phyloP scores from a whole-genome alignment of 1,140 invertebrate genomes.

The Tetraneura akinire region DNA sequence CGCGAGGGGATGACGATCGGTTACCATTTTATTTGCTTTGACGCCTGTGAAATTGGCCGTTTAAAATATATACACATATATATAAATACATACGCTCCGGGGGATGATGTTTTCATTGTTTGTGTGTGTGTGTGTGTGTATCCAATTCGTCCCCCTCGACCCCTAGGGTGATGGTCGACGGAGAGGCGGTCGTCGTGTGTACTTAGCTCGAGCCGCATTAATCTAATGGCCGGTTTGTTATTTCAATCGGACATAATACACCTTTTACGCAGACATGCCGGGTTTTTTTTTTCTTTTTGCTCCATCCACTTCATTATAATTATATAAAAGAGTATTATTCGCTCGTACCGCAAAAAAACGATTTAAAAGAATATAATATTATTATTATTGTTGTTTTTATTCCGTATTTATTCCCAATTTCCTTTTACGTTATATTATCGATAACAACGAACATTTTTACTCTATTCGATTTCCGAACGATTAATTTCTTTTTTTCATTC shows the following conservation, averaged over 20 bases:
- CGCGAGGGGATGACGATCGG: slow-evolving; percentile 17
- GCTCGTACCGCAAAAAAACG: slow-evolving; percentile 8
- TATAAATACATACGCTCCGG: slow-evolving; percentile 19
- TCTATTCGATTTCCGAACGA: too few species aligned
- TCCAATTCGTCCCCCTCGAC: slow-evolving; percentile 4
- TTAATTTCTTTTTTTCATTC: too few species aligned
- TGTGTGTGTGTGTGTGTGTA: background rate
- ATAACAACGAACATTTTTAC: too few species aligned
- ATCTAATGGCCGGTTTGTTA: slow-evolving; percentile 47
- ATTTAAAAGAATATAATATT: slow-evolving; percentile 36
- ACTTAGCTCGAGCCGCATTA: slow-evolving; percentile 38
- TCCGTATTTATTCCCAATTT: too few species aligned
- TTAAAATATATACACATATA: slow-evolving; percentile 30
- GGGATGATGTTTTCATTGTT: slow-evolving; percentile 48
- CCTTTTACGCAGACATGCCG: slow-evolving; percentile 2
- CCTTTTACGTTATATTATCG: too few species aligned
- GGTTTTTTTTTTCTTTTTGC: background rate
- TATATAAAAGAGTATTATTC: background rate
- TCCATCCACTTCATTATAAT: slow-evolving; percentile 43
- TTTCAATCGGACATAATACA: slow-evolving; percentile 45
- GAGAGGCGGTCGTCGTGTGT: slow-evolving; percentile 17
- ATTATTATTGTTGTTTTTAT: slow-evolving; percentile 48
- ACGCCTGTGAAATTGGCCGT: slow-evolving; percentile 51
- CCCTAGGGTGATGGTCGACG: background rate
- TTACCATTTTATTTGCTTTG: slow-evolving; percentile 50